Conservation (phyloP, 2,113 vertebrate species). For the Porphyrio hochstetteri region DNA sequence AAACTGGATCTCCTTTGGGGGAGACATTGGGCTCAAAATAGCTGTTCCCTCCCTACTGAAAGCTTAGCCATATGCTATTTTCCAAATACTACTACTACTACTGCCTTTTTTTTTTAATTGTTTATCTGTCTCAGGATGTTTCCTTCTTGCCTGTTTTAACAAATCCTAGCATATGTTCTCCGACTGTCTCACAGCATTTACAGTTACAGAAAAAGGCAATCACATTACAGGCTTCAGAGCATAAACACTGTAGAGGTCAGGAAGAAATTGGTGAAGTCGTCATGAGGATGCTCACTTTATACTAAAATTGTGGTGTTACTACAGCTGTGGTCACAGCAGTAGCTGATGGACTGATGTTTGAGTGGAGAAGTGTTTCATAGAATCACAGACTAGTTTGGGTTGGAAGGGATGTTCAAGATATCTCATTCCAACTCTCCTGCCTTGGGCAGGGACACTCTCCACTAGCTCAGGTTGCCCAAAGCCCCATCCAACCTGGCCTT, state of each 20-base stretch:
- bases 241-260: not conserved
- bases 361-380: not conserved
- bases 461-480: too few relatives aligned
- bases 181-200: not conserved
- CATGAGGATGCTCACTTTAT: not conserved
- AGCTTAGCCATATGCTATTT: not conserved
- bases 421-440: too few relatives aligned
- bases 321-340: not conserved
- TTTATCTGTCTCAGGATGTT: constrained; percentile 47
- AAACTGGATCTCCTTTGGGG: not conserved
- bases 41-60: not conserved
- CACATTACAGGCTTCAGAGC: not conserved
- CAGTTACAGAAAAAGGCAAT: not conserved
- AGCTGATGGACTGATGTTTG: not conserved
- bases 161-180: constrained; percentile 16
- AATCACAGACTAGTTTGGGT: too few relatives aligned
- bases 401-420: too few relatives aligned
- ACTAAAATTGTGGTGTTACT: not conserved
- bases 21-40: not conserved
- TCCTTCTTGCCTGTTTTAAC: constrained; percentile 18
- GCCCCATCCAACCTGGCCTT: too few relatives aligned
- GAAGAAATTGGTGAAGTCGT: not conserved
- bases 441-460: too few relatives aligned
- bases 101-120: not conserved
- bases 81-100: not conserved